phyloP scores from a whole-genome alignment of 2,888 invertebrate genomes.

The Synergus itoensis region DNA sequence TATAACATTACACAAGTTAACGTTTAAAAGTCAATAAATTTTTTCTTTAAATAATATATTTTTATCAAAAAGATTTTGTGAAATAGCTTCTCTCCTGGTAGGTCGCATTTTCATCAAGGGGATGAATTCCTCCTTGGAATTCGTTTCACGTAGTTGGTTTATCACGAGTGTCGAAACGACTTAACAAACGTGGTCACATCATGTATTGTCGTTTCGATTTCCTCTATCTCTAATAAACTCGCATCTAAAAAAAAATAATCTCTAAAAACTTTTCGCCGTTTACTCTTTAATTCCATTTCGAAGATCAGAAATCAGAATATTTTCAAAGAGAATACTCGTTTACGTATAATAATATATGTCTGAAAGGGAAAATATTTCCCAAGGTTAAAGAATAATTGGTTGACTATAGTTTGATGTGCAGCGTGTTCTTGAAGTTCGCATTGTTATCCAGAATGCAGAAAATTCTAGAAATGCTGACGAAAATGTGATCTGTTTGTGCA shows the following conservation, averaged over 20 bases:
- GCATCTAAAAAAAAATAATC: not conserved
- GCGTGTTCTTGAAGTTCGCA: not conserved
- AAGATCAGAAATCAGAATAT: not conserved
- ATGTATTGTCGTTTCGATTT: not conserved
- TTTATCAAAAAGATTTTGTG: not conserved
- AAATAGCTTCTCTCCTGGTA: not conserved
- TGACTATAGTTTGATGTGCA: not conserved
- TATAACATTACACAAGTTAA: not conserved
- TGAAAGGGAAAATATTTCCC: not conserved
- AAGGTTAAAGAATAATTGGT: not conserved
- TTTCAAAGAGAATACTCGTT: not conserved
- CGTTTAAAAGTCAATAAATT: too few species aligned
- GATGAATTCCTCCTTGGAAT: not conserved
- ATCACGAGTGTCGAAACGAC: not conserved
- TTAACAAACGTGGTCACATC: not conserved
- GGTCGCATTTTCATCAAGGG: not conserved
- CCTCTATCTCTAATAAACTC: not conserved
- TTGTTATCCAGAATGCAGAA: constrained; percentile 17
- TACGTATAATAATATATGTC: not conserved
- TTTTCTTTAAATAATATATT: not conserved
- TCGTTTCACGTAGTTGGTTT: not conserved
- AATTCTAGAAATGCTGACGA: not conserved
- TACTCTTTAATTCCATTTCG: not conserved
- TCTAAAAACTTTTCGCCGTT: not conserved
- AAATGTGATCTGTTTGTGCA: constrained; percentile 6